Evolutionary conservation across 2,113 vertebrate species (phyloP), one percentile per base, ranked within the genome.

Genomic region (Mellivora capensis): DNA sequence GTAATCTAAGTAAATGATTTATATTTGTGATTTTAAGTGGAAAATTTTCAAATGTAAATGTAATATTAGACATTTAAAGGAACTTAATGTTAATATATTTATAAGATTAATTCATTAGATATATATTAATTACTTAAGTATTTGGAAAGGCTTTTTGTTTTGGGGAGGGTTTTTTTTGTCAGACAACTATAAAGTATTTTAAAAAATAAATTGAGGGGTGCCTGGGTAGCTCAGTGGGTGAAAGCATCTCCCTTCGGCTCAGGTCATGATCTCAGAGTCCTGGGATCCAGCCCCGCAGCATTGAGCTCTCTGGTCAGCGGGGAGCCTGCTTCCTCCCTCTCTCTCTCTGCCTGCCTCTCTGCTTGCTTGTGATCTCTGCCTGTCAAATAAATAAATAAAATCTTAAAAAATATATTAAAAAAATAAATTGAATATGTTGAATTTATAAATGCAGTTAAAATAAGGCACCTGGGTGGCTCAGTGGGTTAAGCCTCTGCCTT

Each of bases 91-190:
- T 90, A 94, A 64, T 81, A 93, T 93, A 90, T 95, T 95, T 94
- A 57, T 96, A 94, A 77, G 88, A 94, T 96, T 97, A 95, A 94
- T 90, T 95, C 59, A 82, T 96, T 96, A 74, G 64, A n/a, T 95
- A 94, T 59, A 93, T 95, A 72, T 84, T 59, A 96, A 96, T 96
- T 79, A 95, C 44, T 71, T 80, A 87, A 95, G 39, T 92, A 95
- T 42, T 81, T 93, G 42, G 82, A 69, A 95, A 85, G 42, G 57
- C 31, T 27, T 81, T 76, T 84, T 86, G 90, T 95, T 79, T 31
- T 34, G 7, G 44, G 74, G 74, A 27, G 20, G 2, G 25, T 59
- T 85, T 80, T 76, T 90, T 87, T 67, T 15, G 69, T 96, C 69
- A 93, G 57, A 52, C 42, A 91, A 93, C 47, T 76, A n/a, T 76